Conservation (phyloP, 2,888 invertebrate species). For the Meloe dianella region DNA sequence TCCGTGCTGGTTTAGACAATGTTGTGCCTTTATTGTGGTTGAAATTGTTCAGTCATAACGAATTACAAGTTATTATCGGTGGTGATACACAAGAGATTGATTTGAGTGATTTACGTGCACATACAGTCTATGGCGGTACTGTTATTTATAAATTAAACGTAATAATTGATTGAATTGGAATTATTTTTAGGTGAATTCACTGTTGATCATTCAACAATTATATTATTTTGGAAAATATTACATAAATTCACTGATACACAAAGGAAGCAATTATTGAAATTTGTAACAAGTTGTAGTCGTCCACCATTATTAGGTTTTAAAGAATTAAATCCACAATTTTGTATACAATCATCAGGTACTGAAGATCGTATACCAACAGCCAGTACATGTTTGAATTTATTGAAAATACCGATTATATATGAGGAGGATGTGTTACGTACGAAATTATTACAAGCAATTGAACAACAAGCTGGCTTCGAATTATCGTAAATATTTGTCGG, state of each 20-base stretch:
- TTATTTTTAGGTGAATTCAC: conserved; percentile 75
- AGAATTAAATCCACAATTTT: conserved; percentile 95
- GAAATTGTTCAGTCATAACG: conserved; percentile 91
- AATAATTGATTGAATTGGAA: background rate
- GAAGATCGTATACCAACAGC: conserved; percentile 94
- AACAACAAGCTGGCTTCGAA: conserved; percentile 96
- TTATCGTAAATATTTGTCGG: conserved; percentile 76
- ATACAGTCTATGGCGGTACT: conserved; percentile 87
- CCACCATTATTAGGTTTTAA: conserved; percentile 97
- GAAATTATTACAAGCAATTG: conserved; percentile 91
- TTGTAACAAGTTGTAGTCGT: conserved; percentile 97
- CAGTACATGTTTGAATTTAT: conserved; percentile 96
- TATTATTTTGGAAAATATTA: conserved; percentile 89
- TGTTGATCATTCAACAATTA: conserved; percentile 82
- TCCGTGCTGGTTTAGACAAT: conserved; percentile 87
- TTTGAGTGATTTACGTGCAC: conserved; percentile 80
- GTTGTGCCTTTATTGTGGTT: conserved; percentile 93
- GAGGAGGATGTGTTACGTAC: conserved; percentile 77
- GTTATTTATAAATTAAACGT: background rate
- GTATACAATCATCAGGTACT: conserved; percentile 91
- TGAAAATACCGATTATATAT: conserved; percentile 92
- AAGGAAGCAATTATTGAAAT: conserved; percentile 88
- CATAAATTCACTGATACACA: conserved; percentile 82
- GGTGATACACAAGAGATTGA: conserved; percentile 95
- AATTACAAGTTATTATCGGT: conserved; percentile 95